Conservation (phyloP, 2,888 invertebrate species). For the Ferrisia virgata region DNA sequence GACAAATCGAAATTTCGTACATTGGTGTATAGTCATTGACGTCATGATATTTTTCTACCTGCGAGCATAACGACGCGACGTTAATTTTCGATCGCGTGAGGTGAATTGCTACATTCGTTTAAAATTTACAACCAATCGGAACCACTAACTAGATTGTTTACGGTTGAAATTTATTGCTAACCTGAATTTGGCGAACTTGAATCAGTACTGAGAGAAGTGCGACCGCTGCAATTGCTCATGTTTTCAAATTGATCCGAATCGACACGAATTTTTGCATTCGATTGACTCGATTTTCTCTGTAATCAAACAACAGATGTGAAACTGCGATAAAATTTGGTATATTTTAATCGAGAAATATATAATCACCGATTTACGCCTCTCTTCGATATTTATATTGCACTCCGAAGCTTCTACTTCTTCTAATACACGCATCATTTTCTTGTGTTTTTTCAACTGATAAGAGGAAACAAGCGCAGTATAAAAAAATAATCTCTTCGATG, state of each 20-base stretch:
- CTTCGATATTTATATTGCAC: background rate
- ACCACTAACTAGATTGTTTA: background rate
- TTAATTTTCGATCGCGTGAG: background rate
- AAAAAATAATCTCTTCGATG: no score
- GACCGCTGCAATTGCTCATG: conserved; percentile 37
- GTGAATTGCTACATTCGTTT: no score
- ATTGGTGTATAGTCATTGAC: background rate
- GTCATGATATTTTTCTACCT: background rate
- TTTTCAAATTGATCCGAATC: conserved; percentile 40
- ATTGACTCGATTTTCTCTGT: conserved; percentile 34
- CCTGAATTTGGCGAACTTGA: conserved; percentile 21
- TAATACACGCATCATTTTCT: conserved; percentile 23
- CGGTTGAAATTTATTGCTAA: background rate
- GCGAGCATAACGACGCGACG: background rate
- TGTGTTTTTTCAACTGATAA: conserved; percentile 1
- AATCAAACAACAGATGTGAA: background rate
- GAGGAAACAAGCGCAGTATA: no score
- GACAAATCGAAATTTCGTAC: background rate
- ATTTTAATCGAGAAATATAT: background rate
- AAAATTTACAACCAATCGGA: background rate
- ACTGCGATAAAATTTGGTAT: background rate
- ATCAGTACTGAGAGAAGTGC: conserved; percentile 35
- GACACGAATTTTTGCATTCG: background rate
- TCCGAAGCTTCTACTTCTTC: conserved; percentile 33
- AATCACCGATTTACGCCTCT: conserved; percentile 37